Evolutionary conservation across 2,888 invertebrate genomes (phyloP).

Genomic region (Agonopterix subpropinquella): DNA sequence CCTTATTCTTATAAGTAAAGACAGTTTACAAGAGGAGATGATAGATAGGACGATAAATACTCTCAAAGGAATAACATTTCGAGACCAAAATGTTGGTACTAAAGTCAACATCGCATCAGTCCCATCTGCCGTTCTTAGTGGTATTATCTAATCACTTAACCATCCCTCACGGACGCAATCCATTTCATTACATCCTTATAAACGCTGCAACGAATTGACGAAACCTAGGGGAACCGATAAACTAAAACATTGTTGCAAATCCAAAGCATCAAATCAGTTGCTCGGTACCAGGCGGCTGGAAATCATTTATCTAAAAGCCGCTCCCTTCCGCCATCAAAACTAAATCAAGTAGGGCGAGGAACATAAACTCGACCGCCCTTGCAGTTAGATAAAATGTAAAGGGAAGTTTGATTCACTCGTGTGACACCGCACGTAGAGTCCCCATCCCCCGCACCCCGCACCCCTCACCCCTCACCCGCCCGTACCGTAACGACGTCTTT

Average conservation of each 20-base stretch:
- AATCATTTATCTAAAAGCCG: slow-evolving; percentile 71
- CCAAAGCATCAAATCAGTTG: slow-evolving; percentile 32
- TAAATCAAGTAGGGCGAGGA: slow-evolving; percentile 69
- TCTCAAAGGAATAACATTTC: too few relatives aligned
- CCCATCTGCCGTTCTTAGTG: not conserved
- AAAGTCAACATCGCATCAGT: too few relatives aligned
- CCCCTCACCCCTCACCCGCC: slow-evolving; percentile 17
- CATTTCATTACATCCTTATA: slow-evolving; percentile 57
- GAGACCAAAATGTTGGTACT: too few relatives aligned
- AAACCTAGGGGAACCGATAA: slow-evolving; percentile 43
- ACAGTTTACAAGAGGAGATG: not conserved
- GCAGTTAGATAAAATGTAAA: slow-evolving; percentile 71
- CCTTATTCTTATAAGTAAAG: too few relatives aligned
- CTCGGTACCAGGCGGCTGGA: slow-evolving; percentile 30
- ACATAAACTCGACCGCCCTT: slow-evolving; percentile 70
- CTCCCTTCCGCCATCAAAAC: slow-evolving; percentile 71
- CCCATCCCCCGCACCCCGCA: slow-evolving; percentile 14
- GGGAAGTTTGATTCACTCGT: slow-evolving; percentile 70
- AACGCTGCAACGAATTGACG: slow-evolving; percentile 46
- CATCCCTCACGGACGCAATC: slow-evolving; percentile 41
- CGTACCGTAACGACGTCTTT: slow-evolving; percentile 55
- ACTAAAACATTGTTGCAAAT: slow-evolving; percentile 64
- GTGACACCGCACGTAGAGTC: slow-evolving; percentile 52
- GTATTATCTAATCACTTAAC: slow-evolving; percentile 52
- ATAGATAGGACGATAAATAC: not conserved